Evolutionary conservation across 2,888 invertebrate genomes (phyloP).

Genomic region (Alsophila aescularia): DNA sequence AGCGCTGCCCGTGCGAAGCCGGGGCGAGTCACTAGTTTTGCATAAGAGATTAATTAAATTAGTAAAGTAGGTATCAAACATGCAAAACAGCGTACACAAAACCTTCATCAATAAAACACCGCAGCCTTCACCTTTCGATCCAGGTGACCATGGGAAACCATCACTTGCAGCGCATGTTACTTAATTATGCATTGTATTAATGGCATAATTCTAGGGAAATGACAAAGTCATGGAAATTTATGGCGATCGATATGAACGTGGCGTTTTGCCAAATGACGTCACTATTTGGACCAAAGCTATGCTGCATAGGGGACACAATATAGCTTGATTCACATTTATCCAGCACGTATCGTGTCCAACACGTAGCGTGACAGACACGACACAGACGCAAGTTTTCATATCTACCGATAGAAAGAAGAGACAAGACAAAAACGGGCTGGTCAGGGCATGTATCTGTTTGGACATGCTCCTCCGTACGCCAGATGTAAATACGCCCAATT

Average conservation of each 20-base stretch:
- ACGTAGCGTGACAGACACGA: too few relatives aligned
- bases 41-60: too few relatives aligned
- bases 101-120: not conserved
- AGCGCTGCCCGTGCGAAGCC: too few relatives aligned
- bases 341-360: too few relatives aligned
- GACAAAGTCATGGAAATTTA: conserved; percentile 25
- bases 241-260: conserved; percentile 47
- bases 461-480: too few relatives aligned
- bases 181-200: conserved; percentile 1
- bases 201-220: conserved; percentile 16
- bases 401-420: too few relatives aligned
- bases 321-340: conserved; percentile 1
- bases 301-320: conserved; percentile 19
- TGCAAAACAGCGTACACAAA: not conserved
- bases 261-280: conserved; percentile 49
- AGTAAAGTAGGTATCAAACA: too few relatives aligned
- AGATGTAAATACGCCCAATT: too few relatives aligned
- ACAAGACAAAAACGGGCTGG: too few relatives aligned
- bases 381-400: too few relatives aligned
- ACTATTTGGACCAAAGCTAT: conserved; percentile 21
- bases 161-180: conserved; percentile 9
- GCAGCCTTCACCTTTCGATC: conserved; percentile 28
- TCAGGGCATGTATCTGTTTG: too few relatives aligned
- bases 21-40: too few relatives aligned
- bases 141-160: conserved; percentile 21